A percentile compares a stretch with the other conserved stretches of the same genome.
phyloP scores from a whole-genome alignment of 2,113 vertebrate species.

The Myanophis thanlyinensis region DNA sequence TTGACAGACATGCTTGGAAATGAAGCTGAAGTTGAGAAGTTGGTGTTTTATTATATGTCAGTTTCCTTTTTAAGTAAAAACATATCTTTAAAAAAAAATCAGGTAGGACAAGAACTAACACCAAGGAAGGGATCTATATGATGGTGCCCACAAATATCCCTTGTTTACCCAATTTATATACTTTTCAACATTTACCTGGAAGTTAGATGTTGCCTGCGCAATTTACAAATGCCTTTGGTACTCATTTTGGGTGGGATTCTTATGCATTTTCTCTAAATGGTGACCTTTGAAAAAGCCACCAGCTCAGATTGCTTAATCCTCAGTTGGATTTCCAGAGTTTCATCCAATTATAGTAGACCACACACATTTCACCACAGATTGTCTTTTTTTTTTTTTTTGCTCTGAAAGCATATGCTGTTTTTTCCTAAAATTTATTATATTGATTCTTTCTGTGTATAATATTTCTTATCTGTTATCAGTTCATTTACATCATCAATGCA shows the following conservation, averaged over 20 bases:
- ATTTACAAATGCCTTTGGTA: neutral
- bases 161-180: neutral
- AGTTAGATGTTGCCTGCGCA: neutral
- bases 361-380: neutral
- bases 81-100: neutral
- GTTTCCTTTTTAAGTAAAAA: neutral
- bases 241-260: neutral
- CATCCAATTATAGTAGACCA: neutral
- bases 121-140: neutral
- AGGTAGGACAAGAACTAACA: neutral
- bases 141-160: neutral
- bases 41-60: neutral
- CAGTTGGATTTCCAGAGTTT: neutral
- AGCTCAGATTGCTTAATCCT: neutral
- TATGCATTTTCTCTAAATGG: neutral
- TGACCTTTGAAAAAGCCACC: neutral
- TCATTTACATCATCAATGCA: neutral
- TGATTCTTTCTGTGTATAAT: neutral
- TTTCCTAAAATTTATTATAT: neutral
- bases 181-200: neutral
- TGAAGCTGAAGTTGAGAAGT: neutral
- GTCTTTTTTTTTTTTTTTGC: neutral
- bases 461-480: neutral
- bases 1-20: neutral
- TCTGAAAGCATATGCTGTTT: neutral